These are phyloP conservation scores for Helarctos malayanus DNA, from an alignment of 2,797 vertebrate species.

Conservation along the genomic window DNA sequence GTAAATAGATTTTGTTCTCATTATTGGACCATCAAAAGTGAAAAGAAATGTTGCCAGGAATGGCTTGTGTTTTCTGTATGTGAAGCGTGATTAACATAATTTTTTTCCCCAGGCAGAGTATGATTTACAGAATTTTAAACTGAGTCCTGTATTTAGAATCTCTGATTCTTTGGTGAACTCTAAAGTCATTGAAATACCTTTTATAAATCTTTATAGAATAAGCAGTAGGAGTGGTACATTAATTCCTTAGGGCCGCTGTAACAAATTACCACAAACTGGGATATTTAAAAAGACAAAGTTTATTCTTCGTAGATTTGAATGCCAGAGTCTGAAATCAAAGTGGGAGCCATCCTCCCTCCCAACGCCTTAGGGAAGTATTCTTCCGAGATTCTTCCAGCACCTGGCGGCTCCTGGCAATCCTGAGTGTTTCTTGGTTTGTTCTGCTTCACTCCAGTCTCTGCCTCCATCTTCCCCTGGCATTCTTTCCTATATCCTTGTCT, in stretches of 20 bases:
- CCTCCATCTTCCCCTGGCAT: background rate
- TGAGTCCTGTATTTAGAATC: constrained; percentile 7
- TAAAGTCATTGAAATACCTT: background rate
- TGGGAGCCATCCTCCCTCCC: background rate
- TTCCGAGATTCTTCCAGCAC: background rate
- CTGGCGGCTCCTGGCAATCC: background rate
- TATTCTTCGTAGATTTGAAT: background rate
- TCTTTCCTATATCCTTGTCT: background rate
- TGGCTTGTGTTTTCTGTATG: background rate
- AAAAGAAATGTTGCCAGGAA: constrained; percentile 24
- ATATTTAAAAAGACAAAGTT: background rate
- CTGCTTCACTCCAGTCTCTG: background rate
- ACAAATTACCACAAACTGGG: background rate
- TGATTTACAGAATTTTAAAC: constrained; percentile 28
- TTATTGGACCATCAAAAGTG: constrained; percentile 52
- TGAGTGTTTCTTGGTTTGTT: background rate
- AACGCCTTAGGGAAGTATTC: background rate
- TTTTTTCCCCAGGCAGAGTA: background rate
- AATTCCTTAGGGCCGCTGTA: background rate
- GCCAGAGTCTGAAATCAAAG: background rate
- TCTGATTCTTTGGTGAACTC: background rate
- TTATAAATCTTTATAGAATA: constrained; percentile 18
- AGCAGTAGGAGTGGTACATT: background rate
- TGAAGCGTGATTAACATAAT: constrained; percentile 35
- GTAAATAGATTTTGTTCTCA: constrained; percentile 57